A percentile compares a stretch with the other conserved stretches of the same genome.
Evolutionary conservation across 1,140 invertebrate species (phyloP).

Genomic region (Scaptomyza hsui): DNA sequence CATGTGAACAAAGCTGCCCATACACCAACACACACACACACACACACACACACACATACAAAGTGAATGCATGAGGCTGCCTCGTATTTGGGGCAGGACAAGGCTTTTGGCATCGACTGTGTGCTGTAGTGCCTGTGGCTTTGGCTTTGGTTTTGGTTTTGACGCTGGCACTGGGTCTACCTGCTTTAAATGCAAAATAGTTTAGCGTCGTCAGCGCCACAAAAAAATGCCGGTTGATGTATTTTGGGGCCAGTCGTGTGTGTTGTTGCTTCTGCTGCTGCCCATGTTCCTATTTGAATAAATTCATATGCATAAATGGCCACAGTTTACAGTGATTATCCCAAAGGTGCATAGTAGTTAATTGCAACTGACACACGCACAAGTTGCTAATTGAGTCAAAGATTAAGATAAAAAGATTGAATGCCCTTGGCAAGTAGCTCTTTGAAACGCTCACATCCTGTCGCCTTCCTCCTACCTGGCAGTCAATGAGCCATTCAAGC

Average conservation of each 20-base stretch:
- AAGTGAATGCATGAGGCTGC: slow-evolving; percentile 43
- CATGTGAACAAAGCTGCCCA: slow-evolving; percentile 75
- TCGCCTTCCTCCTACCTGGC: background rate
- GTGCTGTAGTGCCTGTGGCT: slow-evolving; percentile 8
- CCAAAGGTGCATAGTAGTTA: slow-evolving; percentile 31
- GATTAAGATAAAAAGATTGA: slow-evolving; percentile 35
- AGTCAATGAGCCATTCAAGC: slow-evolving; percentile 15
- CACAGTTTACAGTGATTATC: slow-evolving; percentile 53
- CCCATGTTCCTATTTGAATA: slow-evolving; percentile 64
- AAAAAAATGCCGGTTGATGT: slow-evolving; percentile 56
- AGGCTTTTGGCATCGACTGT: slow-evolving; percentile 24
- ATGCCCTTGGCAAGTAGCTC: background rate
- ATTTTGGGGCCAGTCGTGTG: background rate
- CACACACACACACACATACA: slow-evolving; percentile 20
- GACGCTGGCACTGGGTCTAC: slow-evolving; percentile 29
- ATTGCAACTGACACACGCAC: slow-evolving; percentile 41
- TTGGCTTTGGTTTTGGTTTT: slow-evolving; percentile 41
- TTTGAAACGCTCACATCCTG: background rate
- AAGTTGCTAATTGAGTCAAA: slow-evolving; percentile 62
- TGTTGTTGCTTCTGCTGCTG: background rate
- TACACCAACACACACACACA: slow-evolving; percentile 26
- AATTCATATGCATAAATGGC: slow-evolving; percentile 77
- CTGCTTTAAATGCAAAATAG: slow-evolving; percentile 78
- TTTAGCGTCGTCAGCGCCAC: slow-evolving; percentile 60
- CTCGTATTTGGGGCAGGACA: slow-evolving; percentile 32